These are phyloP conservation scores for Oreortyx pictus DNA, from an alignment of 2,797 vertebrate species.

Conservation along the genomic window DNA sequence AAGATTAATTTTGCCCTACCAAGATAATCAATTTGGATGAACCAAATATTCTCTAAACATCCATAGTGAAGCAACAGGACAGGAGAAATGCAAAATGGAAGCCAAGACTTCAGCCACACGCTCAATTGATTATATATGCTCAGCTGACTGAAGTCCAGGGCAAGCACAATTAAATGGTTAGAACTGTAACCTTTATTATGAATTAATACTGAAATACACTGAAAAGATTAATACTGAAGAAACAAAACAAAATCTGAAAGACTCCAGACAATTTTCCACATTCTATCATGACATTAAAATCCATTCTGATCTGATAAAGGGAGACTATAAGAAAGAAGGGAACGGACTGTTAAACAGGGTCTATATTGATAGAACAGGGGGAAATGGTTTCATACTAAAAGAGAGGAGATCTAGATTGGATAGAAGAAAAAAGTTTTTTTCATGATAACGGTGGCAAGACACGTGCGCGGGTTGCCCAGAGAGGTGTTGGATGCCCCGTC, in stretches of 20 bases:
- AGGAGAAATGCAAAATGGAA: background rate
- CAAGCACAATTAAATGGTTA: constrained; percentile 9
- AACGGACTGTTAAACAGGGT: too few relatives aligned
- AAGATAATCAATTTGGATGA: constrained; percentile 45
- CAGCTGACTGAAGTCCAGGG: constrained; percentile 5
- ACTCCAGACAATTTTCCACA: background rate
- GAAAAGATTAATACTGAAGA: background rate
- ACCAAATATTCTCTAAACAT: constrained; percentile 45
- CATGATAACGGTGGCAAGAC: too few relatives aligned
- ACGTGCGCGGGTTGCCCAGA: too few relatives aligned
- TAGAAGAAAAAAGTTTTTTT: too few relatives aligned
- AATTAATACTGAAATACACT: background rate
- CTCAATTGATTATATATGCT: constrained; percentile 34
- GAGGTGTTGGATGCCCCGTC: too few relatives aligned
- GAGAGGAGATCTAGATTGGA: too few relatives aligned
- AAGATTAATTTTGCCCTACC: constrained; percentile 55
- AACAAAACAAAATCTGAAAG: background rate
- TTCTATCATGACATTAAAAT: background rate
- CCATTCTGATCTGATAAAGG: background rate
- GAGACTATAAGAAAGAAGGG: too few relatives aligned
- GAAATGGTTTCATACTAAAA: too few relatives aligned
- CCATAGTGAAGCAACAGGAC: constrained; percentile 14
- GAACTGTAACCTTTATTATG: background rate
- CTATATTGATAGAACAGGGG: too few relatives aligned
- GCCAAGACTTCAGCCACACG: constrained; percentile 10